phyloP scores from a whole-genome alignment of 1,140 invertebrate genomes.

The Sinella curviseta region DNA sequence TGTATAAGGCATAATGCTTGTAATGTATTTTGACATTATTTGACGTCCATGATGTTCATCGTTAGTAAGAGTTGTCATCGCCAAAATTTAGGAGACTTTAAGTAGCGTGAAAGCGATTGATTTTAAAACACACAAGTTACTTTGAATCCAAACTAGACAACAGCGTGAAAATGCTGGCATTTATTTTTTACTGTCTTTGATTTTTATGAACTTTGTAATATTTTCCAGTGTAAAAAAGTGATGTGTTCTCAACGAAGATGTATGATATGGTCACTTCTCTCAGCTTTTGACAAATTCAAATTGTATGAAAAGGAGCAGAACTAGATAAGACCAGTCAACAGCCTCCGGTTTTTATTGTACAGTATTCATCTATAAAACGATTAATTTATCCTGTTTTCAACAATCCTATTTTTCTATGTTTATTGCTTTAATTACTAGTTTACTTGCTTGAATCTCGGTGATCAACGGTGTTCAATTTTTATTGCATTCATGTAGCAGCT shows the following conservation, averaged over 20 bases:
- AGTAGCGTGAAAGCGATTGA: neutral
- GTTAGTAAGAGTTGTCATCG: neutral
- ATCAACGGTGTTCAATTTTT: conserved; percentile 10
- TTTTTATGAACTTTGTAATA: neutral
- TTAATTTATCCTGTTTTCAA: neutral
- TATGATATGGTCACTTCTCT: neutral
- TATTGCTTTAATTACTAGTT: neutral
- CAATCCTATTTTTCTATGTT: conserved; percentile 1
- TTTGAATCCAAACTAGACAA: neutral
- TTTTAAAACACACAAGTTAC: neutral
- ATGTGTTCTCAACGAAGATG: conserved; percentile 2
- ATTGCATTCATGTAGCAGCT: neutral
- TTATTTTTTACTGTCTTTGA: neutral
- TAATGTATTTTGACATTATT: neutral
- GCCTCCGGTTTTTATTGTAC: neutral
- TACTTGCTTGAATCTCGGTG: neutral
- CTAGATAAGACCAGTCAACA: neutral
- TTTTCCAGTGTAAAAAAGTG: neutral
- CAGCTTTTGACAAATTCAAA: neutral
- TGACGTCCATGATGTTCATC: conserved; percentile 15
- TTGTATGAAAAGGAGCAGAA: neutral
- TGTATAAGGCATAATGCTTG: conserved; percentile 58
- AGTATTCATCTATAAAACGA: conserved; percentile 16
- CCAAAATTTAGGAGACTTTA: conserved; percentile 9
- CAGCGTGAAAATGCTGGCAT: neutral